Evolutionary conservation across 1,140 invertebrate species (phyloP).

Genomic region (Temnothorax curvispinosus): DNA sequence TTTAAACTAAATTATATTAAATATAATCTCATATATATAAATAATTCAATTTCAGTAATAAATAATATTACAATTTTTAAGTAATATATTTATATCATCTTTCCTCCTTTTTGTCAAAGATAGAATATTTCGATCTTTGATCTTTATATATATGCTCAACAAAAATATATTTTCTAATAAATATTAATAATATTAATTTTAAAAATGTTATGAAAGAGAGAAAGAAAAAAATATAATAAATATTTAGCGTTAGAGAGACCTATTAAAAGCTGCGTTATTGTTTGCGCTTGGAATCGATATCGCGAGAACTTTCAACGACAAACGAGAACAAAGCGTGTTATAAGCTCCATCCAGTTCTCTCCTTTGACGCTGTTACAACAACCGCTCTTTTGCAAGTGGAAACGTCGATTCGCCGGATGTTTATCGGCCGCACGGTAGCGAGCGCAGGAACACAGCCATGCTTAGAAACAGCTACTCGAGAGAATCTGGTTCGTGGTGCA

Average conservation of each 20-base stretch:
- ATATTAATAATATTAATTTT: background rate
- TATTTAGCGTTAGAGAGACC: background rate
- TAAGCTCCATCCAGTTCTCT: conserved; percentile 20
- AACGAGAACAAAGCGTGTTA: conserved; percentile 46
- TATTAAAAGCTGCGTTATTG: conserved; percentile 18
- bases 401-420: conserved; percentile 61
- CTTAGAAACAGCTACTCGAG: conserved; percentile 35
- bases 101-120: background rate
- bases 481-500: conserved; percentile 43
- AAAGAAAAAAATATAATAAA: background rate
- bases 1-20: background rate
- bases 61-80: background rate
- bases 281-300: conserved; percentile 24
- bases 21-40: background rate
- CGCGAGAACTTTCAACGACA: conserved; percentile 48
- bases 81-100: background rate
- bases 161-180: background rate
- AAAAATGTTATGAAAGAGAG: background rate
- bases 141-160: background rate
- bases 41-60: background rate
- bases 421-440: conserved; percentile 15
- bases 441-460: background rate
- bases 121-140: background rate
- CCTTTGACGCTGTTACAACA: conserved; percentile 51
- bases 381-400: conserved; percentile 45